Evolutionary conservation across 2,888 invertebrate species (phyloP).

Genomic region (Drosophila falleni): DNA sequence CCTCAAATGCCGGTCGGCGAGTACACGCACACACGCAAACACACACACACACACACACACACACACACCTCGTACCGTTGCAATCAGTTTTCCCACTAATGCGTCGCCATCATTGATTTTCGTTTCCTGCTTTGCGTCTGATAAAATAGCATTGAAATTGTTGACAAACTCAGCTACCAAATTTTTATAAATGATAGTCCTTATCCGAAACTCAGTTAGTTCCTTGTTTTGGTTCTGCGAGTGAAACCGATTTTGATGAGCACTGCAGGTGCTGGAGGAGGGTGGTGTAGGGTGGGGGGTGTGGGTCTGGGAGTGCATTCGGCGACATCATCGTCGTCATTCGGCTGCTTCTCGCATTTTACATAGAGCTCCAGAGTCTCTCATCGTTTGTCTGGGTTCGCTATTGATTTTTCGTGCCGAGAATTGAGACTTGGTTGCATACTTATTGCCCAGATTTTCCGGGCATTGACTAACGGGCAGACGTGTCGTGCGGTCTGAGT

Average conservation of each 20-base stretch:
- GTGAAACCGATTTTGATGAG: neutral
- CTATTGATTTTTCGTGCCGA: conserved; percentile 82
- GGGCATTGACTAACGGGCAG: conserved; percentile 54
- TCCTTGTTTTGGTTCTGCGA: neutral
- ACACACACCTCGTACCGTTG: conserved; percentile 47
- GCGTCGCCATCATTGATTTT: conserved; percentile 61
- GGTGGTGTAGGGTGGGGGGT: conserved; percentile 12
- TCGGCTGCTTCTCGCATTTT: conserved; percentile 46
- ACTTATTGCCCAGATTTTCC: conserved; percentile 64
- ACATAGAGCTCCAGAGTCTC: conserved; percentile 45
- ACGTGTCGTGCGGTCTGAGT: conserved; percentile 41
- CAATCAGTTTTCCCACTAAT: conserved; percentile 27
- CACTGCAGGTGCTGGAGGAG: conserved; percentile 16
- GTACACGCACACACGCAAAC: conserved; percentile 22
- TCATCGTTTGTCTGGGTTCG: conserved; percentile 69
- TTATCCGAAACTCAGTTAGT: neutral
- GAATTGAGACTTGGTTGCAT: conserved; percentile 53
- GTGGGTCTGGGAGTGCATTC: conserved; percentile 57
- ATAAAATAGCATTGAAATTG: conserved; percentile 32
- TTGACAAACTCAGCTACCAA: conserved; percentile 25
- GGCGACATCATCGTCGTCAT: conserved; percentile 40
- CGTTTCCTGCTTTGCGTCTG: conserved; percentile 1
- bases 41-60: conserved; percentile 21
- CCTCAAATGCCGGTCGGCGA: conserved; percentile 57
- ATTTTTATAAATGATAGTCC: conserved; percentile 8